phyloP scores from a whole-genome alignment of 30 jellyfish, hydroid and myxozoan species.

The Rhopilema esculentum region DNA sequence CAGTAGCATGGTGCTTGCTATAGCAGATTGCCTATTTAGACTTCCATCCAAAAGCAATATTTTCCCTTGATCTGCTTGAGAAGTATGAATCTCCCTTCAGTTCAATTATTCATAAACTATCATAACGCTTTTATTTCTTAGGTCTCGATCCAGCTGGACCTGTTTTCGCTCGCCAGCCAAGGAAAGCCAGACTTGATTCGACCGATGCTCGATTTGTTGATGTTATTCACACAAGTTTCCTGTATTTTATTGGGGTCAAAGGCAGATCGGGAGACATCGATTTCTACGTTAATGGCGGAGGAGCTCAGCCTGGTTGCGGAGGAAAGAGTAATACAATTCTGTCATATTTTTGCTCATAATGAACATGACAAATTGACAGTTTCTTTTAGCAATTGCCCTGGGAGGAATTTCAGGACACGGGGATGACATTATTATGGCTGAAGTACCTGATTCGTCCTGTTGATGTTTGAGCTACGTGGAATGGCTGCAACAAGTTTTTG shows the following conservation, averaged over 20 bases:
- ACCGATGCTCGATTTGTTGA: constrained; percentile 89
- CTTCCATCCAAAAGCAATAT: no score
- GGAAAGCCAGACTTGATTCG: constrained; percentile 76
- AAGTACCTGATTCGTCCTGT: no score
- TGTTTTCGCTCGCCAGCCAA: constrained; percentile 54
- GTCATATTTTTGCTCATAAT: background rate
- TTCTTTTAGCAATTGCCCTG: no score
- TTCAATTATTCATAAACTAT: no score
- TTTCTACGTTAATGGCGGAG: constrained; percentile 89
- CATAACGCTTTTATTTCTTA: background rate
- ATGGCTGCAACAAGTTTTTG: no score
- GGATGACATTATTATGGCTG: no score
- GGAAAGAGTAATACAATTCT: background rate
- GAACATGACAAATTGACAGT: background rate
- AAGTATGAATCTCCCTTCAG: no score
- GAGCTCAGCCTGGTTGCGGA: constrained; percentile 75
- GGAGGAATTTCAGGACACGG: no score
- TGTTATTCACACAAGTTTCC: constrained; percentile 79
- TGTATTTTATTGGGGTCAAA: constrained; percentile 60
- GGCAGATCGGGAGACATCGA: constrained; percentile 80
- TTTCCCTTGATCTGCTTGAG: no score
- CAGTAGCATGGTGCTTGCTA: no score
- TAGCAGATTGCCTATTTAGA: no score
- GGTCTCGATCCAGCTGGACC: constrained; percentile 98
- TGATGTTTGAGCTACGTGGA: no score